Evolutionary conservation across 2,113 vertebrate genomes (phyloP).

Genomic region (Limnothrissa miodon): DNA sequence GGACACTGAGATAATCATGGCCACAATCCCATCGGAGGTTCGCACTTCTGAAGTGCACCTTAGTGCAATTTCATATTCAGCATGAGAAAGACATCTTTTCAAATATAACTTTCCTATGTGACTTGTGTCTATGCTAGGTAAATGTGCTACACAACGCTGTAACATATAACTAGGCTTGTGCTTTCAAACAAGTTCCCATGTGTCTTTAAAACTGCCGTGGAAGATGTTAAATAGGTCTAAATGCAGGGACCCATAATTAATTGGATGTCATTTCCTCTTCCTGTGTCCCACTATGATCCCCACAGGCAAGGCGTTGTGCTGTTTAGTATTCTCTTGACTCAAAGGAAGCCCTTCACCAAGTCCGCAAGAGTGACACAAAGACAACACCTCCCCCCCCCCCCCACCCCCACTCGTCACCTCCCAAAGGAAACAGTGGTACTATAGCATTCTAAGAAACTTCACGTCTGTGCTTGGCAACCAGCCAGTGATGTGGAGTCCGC

Average conservation of each 20-base stretch:
- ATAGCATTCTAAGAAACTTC: constrained; percentile 10
- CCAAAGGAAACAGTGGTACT: background rate
- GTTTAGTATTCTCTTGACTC: constrained; percentile 70
- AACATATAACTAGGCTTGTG: too few species aligned
- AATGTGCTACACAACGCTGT: too few species aligned
- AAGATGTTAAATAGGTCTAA: too few species aligned
- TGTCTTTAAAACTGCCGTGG: too few species aligned
- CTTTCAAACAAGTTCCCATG: too few species aligned
- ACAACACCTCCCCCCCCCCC: constrained; percentile 22
- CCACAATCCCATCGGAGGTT: background rate
- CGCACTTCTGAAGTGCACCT: background rate
- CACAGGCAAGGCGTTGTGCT: constrained; percentile 49
- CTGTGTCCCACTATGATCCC: constrained; percentile 12
- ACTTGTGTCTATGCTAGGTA: too few species aligned
- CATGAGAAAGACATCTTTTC: too few species aligned
- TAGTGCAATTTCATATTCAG: too few species aligned
- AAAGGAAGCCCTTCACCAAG: constrained; percentile 56
- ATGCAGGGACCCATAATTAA: background rate
- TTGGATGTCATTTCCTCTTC: background rate
- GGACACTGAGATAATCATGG: background rate
- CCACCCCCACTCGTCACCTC: constrained; percentile 5
- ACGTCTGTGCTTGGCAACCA: constrained; percentile 8
- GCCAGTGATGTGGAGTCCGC: background rate
- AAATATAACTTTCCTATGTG: too few species aligned
- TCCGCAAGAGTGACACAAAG: constrained; percentile 69